Evolutionary conservation across 37 sponge, comb jelly and placozoan species (phyloP).

Genomic region (Oopsacas minuta): DNA sequence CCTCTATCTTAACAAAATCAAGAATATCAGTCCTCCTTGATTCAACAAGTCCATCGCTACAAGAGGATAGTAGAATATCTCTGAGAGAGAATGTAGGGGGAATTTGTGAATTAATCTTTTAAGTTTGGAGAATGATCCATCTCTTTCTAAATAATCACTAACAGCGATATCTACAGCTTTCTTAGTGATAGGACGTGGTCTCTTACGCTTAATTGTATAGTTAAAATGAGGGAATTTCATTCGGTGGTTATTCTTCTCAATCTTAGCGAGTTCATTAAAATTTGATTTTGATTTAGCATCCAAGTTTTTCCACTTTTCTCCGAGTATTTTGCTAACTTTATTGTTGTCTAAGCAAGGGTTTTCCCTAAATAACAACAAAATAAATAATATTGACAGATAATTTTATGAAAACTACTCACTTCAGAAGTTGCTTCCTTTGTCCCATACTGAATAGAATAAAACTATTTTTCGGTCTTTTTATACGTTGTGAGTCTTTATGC

Average conservation of each 20-base stretch:
- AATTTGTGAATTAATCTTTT: neutral
- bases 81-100: neutral
- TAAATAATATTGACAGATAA: no score
- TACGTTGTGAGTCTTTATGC: neutral
- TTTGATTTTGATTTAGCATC: neutral
- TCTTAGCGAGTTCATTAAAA: constrained; percentile 1
- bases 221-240: neutral
- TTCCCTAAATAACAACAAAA: neutral
- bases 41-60: neutral
- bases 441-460: constrained; percentile 16
- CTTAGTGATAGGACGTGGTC: constrained; percentile 6
- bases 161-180: neutral
- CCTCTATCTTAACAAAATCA: neutral
- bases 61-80: neutral
- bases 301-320: neutral
- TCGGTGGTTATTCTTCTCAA: neutral
- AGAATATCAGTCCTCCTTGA: neutral
- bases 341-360: neutral
- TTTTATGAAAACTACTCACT: neutral
- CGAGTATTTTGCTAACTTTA: constrained; percentile 9
- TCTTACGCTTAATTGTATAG: constrained; percentile 2
- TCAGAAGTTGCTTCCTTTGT: neutral
- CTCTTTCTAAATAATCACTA: neutral
- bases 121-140: neutral
- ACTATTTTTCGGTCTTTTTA: neutral